phyloP scores from a whole-genome alignment of 1,140 invertebrate genomes.

The Brachionus rotundiformis region DNA sequence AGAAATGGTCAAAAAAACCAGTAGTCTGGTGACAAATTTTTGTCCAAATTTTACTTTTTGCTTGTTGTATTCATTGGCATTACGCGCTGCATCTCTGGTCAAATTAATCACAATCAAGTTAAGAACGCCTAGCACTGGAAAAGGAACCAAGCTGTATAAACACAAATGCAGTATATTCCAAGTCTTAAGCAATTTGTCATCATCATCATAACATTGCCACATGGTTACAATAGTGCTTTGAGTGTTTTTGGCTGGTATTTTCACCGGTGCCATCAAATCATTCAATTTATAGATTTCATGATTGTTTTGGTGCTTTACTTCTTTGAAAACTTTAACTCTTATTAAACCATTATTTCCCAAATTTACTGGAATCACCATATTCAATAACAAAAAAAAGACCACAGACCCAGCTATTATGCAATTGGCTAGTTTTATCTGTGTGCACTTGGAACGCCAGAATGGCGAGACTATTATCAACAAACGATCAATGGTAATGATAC shows the following conservation, averaged over 20 bases:
- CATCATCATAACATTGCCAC: slow-evolving; percentile 34
- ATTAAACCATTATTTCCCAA: slow-evolving; percentile 39
- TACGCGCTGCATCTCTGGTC: neutral
- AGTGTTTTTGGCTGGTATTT: neutral
- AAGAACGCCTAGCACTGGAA: slow-evolving; percentile 15
- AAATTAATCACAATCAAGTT: slow-evolving; percentile 33
- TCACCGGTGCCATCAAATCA: neutral
- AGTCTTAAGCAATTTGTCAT: neutral
- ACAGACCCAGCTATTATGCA: neutral
- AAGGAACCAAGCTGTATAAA: slow-evolving; percentile 38
- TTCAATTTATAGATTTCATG: neutral
- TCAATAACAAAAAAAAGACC: slow-evolving; percentile 10
- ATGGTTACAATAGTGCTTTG: neutral
- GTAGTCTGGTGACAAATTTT: slow-evolving; percentile 28
- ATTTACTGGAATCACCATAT: slow-evolving; percentile 4
- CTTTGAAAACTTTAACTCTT: neutral
- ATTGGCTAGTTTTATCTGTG: neutral
- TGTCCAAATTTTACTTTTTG: slow-evolving; percentile 14
- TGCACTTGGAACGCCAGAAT: neutral
- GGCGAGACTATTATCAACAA: neutral
- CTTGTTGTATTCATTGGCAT: neutral
- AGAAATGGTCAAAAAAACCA: slow-evolving; percentile 14
- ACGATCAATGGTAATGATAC: slow-evolving; percentile 23
- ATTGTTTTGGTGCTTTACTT: neutral
- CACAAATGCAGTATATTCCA: slow-evolving; percentile 39